A percentile compares a stretch with the other conserved stretches of the same genome.
These are phyloP conservation scores for Aporrectodea caliginosa DNA, from an alignment of 1,140 invertebrate species.

Conservation along the genomic window DNA sequence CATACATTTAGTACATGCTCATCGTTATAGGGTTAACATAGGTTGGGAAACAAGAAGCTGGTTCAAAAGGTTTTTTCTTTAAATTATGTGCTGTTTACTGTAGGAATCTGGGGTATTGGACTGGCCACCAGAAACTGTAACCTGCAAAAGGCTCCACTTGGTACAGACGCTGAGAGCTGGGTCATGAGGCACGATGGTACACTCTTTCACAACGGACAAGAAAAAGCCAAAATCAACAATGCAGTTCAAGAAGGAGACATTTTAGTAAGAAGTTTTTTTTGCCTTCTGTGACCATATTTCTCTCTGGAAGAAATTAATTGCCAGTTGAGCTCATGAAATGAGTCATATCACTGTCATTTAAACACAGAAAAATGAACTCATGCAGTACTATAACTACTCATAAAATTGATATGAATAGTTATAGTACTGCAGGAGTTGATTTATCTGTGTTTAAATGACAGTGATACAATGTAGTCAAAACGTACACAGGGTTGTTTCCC, in stretches of 20 bases:
- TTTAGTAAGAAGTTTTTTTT: slow-evolving; percentile 68
- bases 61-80: too few species aligned
- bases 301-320: neutral
- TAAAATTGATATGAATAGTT: neutral
- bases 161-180: slow-evolving; percentile 86
- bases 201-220: slow-evolving; percentile 76
- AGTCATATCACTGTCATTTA: neutral
- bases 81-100: too few species aligned
- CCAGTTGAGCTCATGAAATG: neutral
- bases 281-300: too few species aligned
- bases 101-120: slow-evolving; percentile 85
- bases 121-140: slow-evolving; percentile 81
- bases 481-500: neutral
- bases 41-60: too few species aligned
- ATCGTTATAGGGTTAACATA: too few species aligned
- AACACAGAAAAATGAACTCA: neutral
- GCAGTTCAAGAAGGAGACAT: slow-evolving; percentile 85
- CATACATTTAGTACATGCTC: too few species aligned
- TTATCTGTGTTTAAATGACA: neutral
- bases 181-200: slow-evolving; percentile 83
- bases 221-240: slow-evolving; percentile 67
- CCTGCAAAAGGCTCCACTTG: slow-evolving; percentile 77
- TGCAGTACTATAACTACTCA: neutral
- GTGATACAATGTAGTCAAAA: neutral
- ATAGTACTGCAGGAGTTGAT: neutral